phyloP scores from a whole-genome alignment of 2,797 vertebrate genomes.

The Esox lucius region DNA sequence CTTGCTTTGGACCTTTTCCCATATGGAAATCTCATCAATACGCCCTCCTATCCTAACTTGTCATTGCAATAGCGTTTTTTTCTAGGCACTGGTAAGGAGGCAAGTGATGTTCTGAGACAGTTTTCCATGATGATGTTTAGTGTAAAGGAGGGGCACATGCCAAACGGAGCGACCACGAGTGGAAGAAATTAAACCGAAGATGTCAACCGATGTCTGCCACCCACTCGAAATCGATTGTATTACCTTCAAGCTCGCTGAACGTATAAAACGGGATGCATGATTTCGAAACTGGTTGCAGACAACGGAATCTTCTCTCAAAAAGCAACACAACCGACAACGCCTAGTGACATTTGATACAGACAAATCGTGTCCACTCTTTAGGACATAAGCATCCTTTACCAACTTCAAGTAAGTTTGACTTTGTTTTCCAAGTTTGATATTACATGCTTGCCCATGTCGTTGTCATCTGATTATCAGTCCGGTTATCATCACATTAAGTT shows the following conservation, averaged over 20 bases:
- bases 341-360: slow-evolving; percentile 60
- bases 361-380: slow-evolving; percentile 51
- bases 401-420: slow-evolving; percentile 65
- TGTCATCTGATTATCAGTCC: not conserved
- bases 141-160: slow-evolving; percentile 75
- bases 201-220: slow-evolving; percentile 84
- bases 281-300: slow-evolving; percentile 71
- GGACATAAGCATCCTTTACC: slow-evolving; percentile 61
- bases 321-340: slow-evolving; percentile 48
- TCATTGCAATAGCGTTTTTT: slow-evolving; percentile 8
- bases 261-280: slow-evolving; percentile 84
- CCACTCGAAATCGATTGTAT: slow-evolving; percentile 91
- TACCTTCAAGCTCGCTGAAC: slow-evolving; percentile 78
- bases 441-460: not conserved
- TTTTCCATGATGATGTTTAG: slow-evolving; percentile 55
- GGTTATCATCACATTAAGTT: not conserved
- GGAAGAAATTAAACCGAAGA: slow-evolving; percentile 77
- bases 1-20: not conserved
- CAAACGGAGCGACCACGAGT: slow-evolving; percentile 75
- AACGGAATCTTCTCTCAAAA: slow-evolving; percentile 56
- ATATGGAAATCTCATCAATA: slow-evolving; percentile 23
- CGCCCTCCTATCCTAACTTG: slow-evolving; percentile 4
- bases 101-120: slow-evolving; percentile 21
- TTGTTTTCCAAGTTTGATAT: slow-evolving; percentile 24
- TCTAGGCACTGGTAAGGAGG: slow-evolving; percentile 8